These are phyloP conservation scores for Cacatua alba DNA, from an alignment of 2,113 vertebrate species.

Conservation along the genomic window DNA sequence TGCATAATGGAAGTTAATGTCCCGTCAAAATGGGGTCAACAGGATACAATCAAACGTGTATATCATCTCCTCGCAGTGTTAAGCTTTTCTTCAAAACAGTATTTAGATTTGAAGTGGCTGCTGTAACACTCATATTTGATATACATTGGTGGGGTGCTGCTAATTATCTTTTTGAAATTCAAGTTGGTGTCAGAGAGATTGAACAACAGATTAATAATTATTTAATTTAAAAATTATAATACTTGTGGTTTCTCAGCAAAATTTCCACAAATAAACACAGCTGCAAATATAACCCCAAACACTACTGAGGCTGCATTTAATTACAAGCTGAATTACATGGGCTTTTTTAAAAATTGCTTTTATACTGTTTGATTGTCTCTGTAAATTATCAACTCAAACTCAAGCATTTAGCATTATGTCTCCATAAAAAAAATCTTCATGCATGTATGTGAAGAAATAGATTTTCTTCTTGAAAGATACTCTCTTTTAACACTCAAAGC, in stretches of 20 bases:
- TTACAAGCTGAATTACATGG: background rate
- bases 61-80: background rate
- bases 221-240: background rate
- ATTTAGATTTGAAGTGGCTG: background rate
- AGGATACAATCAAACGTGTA: conserved; percentile 47
- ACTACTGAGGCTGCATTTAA: background rate
- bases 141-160: background rate
- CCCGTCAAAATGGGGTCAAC: conserved; percentile 65
- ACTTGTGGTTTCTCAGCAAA: background rate
- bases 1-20: conserved; percentile 73
- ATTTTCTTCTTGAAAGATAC: conserved; percentile 14
- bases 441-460: background rate
- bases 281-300: background rate
- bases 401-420: background rate
- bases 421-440: background rate
- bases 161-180: background rate
- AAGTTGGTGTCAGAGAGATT: background rate
- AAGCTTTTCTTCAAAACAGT: background rate
- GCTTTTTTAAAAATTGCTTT: background rate
- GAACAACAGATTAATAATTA: background rate
- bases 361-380: background rate
- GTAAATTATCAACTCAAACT: background rate
- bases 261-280: background rate
- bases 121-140: background rate
- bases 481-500: conserved; percentile 8